phyloP scores from a whole-genome alignment of 2,888 invertebrate species.

The Dicranocentrus wangi region DNA sequence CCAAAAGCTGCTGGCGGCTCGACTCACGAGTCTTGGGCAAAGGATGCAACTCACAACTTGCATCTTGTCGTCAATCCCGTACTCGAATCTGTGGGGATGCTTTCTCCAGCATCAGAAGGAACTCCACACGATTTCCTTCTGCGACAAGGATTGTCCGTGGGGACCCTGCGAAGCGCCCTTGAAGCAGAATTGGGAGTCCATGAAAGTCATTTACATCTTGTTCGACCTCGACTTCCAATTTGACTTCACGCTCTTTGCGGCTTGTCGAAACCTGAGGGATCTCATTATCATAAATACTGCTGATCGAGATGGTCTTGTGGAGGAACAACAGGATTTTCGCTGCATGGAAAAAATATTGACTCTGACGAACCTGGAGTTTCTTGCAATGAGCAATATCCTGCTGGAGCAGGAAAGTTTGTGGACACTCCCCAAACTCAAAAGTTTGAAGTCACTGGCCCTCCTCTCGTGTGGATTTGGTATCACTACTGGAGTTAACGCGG shows the following conservation, averaged over 20 bases:
- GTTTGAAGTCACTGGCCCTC: conserved; percentile 21
- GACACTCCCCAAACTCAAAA: not conserved
- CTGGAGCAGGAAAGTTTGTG: not conserved
- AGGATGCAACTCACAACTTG: conserved; percentile 18
- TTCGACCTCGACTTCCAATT: conserved; percentile 6
- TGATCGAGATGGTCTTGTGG: conserved; percentile 4
- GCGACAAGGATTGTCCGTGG: conserved; percentile 39
- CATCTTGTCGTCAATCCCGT: conserved; percentile 25
- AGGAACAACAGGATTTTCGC: not conserved
- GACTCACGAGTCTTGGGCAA: not conserved
- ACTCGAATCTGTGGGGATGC: conserved; percentile 6
- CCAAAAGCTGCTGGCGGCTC: too few species aligned
- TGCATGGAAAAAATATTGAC: not conserved
- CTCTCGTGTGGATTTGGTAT: conserved; percentile 30
- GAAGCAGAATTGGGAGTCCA: conserved; percentile 14
- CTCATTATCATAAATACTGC: conserved; percentile 41
- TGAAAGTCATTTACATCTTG: conserved; percentile 29
- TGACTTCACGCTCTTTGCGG: conserved; percentile 19
- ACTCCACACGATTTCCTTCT: conserved; percentile 29
- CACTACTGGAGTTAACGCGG: conserved; percentile 34
- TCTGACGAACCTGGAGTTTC: conserved; percentile 26
- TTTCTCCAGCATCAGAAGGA: conserved; percentile 32
- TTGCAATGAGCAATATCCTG: conserved; percentile 28
- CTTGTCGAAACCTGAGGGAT: conserved; percentile 25
- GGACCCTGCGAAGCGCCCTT: conserved; percentile 13